A percentile compares a stretch with the other conserved stretches of the same genome.
phyloP scores from a whole-genome alignment of 1,140 invertebrate species.

The Oedothorax gibbosus region DNA sequence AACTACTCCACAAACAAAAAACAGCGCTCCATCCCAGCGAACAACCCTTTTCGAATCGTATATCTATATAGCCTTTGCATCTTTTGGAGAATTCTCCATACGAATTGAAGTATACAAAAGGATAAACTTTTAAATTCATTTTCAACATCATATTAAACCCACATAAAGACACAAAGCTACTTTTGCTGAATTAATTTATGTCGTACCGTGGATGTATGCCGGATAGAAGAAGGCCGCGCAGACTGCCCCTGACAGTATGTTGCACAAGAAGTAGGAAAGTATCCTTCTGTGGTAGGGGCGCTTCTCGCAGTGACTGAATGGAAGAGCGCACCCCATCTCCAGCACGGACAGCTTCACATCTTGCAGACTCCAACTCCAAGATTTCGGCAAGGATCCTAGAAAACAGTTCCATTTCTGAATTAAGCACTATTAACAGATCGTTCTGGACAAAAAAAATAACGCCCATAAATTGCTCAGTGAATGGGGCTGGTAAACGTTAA shows the following conservation, averaged over 20 bases:
- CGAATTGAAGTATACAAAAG: too few relatives aligned
- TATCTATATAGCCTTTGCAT: too few relatives aligned
- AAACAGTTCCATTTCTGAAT: neutral
- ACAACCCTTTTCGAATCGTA: too few relatives aligned
- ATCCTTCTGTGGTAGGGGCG: constrained; percentile 2
- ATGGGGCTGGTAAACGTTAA: neutral
- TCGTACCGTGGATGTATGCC: neutral
- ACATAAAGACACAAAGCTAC: too few relatives aligned
- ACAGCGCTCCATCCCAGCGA: too few relatives aligned
- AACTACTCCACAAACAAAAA: too few relatives aligned
- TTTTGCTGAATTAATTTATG: neutral
- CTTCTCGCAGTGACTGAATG: constrained; percentile 1
- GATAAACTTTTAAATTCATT: too few relatives aligned
- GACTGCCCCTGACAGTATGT: neutral
- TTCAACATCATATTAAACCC: too few relatives aligned
- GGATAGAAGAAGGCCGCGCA: constrained; percentile 4
- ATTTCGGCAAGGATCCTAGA: neutral
- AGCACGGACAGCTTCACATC: neutral
- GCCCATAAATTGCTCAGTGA: neutral
- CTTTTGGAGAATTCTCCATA: too few relatives aligned
- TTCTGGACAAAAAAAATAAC: neutral
- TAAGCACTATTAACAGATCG: neutral
- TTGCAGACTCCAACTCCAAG: neutral
- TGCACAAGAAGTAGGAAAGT: neutral
- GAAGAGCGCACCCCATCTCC: neutral